Base-by-base conservation (phyloP, 1,140 invertebrate species). In the Pentalonia nigronervosa region DNA sequence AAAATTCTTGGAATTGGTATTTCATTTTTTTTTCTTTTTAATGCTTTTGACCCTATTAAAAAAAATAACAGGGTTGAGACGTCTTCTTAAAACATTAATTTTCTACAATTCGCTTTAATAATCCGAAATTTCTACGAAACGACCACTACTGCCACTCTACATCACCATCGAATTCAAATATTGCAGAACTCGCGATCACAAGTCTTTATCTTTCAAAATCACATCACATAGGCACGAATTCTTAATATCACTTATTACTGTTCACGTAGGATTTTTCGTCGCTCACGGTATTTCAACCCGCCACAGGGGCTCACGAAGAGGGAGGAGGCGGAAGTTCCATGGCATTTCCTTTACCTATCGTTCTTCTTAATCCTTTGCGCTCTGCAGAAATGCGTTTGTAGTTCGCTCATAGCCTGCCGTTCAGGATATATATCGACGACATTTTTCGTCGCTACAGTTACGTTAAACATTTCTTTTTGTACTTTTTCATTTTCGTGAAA, bases 241-340 rank as follows among this genome's bases (percentile, higher is more conserved):
- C 11, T 76, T 76, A 76, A 76, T n/a, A 34, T n/a, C 20, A n/a
- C 14, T n/a, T 14, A 14, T 30, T n/a, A 14, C n/a, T n/a, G 7
- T 76, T 41, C 41, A n/a, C 1, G 7, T 7, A 76, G 30, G 11
- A n/a, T n/a, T 76, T 76, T n/a, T 30, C 17, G n/a, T n/a, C 60
- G 14, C 14, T 76, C 14, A 0, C 60, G 6, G 14, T n/a, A n/a
- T 76, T 76, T 14, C 14, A 1, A 76, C 30, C n/a, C 17, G 0
- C 11, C n/a, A 1, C 6, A 0, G 23, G 60, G n/a, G 60, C 1
- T 76, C 6, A 11, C n/a, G 3, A 0, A 4, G 4, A 4, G 4
- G n/a, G 14, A 17, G 60, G n/a, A n/a, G 41, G 41, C 4, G 41
- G 41, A 76, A n/a, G 60, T 76, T 67, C 17, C 30, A 6, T 76